phyloP scores from a whole-genome alignment of 2,797 vertebrate species.

The Malurus splendens region DNA sequence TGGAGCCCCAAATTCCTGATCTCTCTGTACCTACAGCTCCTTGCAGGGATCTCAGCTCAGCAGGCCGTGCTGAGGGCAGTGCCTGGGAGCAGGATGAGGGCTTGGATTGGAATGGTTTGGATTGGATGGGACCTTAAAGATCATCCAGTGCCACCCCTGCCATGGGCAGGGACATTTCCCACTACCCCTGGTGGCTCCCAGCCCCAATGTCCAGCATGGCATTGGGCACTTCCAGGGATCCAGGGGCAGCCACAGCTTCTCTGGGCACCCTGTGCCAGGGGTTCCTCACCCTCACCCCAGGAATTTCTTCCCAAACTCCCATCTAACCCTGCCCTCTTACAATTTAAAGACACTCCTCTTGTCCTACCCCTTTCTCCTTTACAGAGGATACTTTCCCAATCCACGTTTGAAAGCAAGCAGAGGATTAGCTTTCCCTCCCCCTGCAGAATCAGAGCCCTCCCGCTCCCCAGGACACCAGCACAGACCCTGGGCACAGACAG shows the following conservation, averaged over 20 bases:
- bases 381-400: background rate
- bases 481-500: rapidly evolving
- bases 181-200: rapidly evolving
- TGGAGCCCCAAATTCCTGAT: background rate
- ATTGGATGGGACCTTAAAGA: rapidly evolving
- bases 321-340: background rate
- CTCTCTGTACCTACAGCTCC: background rate
- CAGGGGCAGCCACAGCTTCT: background rate
- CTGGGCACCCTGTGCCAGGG: rapidly evolving
- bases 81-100: background rate
- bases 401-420: rapidly evolving
- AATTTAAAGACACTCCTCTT: background rate
- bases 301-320: rapidly evolving
- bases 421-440: background rate
- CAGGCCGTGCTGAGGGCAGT: background rate
- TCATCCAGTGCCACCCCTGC: rapidly evolving
- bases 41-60: background rate
- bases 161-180: background rate
- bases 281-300: rapidly evolving
- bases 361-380: background rate
- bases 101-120: background rate
- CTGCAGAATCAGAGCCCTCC: rapidly evolving
- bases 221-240: background rate
- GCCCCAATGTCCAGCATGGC: rapidly evolving
- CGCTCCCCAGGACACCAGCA: background rate